Conservation (phyloP, 2,797 vertebrate species). For the Ciconia nigra region DNA sequence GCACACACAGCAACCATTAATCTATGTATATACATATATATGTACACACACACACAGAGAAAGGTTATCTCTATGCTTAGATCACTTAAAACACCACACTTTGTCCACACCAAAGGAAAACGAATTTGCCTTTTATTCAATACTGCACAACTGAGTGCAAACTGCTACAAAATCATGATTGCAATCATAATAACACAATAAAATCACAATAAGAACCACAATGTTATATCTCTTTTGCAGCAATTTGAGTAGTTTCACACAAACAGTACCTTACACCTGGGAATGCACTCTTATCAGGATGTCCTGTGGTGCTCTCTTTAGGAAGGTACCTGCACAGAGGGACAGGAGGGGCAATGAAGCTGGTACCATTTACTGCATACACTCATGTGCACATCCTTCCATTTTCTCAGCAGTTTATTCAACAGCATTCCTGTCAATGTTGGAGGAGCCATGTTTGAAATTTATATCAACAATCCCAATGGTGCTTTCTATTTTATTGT, state of each 20-base stretch:
- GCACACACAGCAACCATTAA: neutral
- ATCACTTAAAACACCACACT: neutral
- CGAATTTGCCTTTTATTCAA: neutral
- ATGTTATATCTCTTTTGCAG: neutral
- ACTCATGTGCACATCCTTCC: neutral
- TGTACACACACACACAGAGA: rapidly evolving
- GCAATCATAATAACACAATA: neutral
- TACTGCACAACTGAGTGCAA: neutral
- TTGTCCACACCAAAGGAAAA: neutral
- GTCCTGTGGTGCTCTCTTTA: neutral
- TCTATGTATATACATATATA: neutral
- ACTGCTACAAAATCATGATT: neutral
- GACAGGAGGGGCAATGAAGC: neutral
- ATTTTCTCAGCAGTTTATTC: neutral
- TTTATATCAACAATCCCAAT: neutral
- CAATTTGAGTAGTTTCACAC: neutral
- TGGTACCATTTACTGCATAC: neutral
- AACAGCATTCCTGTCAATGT: neutral
- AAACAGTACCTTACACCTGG: neutral
- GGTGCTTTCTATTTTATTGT: neutral
- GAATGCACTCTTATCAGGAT: neutral
- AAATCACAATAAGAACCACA: neutral
- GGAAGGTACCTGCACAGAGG: neutral
- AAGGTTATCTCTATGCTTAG: neutral
- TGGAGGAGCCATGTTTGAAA: neutral